phyloP scores from a whole-genome alignment of 2,888 invertebrate species.

The Drosophila parthenogenetica region DNA sequence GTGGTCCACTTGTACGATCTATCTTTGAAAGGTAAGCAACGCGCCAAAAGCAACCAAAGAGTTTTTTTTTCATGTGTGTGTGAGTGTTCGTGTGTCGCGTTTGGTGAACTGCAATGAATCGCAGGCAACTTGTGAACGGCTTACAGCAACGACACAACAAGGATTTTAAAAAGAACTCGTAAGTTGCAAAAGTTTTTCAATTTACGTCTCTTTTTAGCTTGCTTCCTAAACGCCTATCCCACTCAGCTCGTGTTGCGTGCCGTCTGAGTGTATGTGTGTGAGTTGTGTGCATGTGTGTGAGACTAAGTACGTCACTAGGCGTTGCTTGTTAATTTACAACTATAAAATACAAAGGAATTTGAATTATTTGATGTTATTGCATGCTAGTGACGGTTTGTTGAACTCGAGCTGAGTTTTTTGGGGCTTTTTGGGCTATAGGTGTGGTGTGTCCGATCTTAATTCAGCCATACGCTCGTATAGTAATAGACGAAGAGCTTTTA shows the following conservation, averaged over 20 bases:
- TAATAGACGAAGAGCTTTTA: slow-evolving; percentile 40
- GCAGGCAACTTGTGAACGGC: slow-evolving; percentile 44
- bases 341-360: slow-evolving; percentile 68
- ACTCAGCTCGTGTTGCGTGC: slow-evolving; percentile 11
- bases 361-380: slow-evolving; percentile 69
- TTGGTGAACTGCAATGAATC: slow-evolving; percentile 64
- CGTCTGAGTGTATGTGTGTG: background rate
- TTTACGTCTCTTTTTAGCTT: slow-evolving; percentile 39
- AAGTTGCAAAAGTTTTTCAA: slow-evolving; percentile 76
- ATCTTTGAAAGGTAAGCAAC: no score
- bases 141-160: slow-evolving; percentile 14
- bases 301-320: slow-evolving; percentile 20
- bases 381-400: slow-evolving; percentile 52
- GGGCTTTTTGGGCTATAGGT: background rate
- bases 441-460: slow-evolving; percentile 39
- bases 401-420: slow-evolving; percentile 33
- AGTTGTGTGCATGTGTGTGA: slow-evolving; percentile 11
- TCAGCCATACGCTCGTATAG: slow-evolving; percentile 25
- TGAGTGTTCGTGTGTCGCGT: slow-evolving; percentile 33
- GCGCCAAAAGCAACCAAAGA: no score
- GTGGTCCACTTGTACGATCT: no score
- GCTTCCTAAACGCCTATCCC: background rate
- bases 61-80: background rate
- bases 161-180: slow-evolving; percentile 61
- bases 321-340: slow-evolving; percentile 72